Conservation (phyloP, 2,888 invertebrate genomes). For the Resseliella maxima region DNA sequence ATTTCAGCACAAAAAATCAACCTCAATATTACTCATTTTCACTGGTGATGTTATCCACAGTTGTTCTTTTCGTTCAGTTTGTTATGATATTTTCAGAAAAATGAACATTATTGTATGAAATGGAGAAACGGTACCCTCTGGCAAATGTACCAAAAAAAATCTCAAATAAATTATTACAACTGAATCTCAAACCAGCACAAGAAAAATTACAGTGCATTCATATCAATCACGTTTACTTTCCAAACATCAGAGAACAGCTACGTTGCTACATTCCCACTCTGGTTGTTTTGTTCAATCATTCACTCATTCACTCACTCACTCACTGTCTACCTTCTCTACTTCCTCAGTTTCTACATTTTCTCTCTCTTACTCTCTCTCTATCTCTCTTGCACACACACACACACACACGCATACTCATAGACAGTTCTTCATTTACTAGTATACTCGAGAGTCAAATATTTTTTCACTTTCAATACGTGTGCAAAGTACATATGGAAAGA, state of each 20-base stretch:
- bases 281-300: too few relatives aligned
- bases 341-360: too few relatives aligned
- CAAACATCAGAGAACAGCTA: neutral
- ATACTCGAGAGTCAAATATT: neutral
- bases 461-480: neutral
- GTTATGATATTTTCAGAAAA: neutral
- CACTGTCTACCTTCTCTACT: too few relatives aligned
- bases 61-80: neutral
- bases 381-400: neutral
- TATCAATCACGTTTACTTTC: slow-evolving; percentile 24
- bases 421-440: too few relatives aligned
- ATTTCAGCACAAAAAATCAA: neutral
- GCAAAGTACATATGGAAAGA: neutral
- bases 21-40: slow-evolving; percentile 24
- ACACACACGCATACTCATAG: too few relatives aligned
- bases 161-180: slow-evolving; percentile 25
- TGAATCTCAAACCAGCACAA: slow-evolving; percentile 9
- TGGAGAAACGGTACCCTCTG: neutral
- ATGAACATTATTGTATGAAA: neutral
- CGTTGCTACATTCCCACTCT: neutral
- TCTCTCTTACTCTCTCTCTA: neutral
- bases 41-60: neutral
- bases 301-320: too few relatives aligned
- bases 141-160: neutral
- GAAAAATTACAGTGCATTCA: slow-evolving; percentile 54